These are phyloP conservation scores for Cetoscarus ocellatus DNA, from an alignment of 2,797 vertebrate species.

Conservation along the genomic window DNA sequence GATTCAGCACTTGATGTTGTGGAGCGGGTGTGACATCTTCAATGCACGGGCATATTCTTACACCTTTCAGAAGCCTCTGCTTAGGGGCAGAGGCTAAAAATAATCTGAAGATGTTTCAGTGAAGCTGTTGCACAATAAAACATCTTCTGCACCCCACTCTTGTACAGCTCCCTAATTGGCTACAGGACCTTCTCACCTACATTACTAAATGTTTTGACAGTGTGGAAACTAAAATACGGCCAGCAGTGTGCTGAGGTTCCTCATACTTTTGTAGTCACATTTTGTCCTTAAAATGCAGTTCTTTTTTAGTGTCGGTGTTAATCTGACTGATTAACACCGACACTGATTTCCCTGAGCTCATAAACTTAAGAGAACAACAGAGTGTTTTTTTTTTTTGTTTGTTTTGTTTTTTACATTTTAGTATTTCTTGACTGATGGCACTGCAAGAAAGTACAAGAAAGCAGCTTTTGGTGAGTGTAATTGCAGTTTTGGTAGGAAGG, in stretches of 20 bases:
- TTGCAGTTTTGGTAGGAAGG: not conserved
- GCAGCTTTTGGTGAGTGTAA: slow-evolving; percentile 12
- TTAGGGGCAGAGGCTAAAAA: slow-evolving; percentile 71
- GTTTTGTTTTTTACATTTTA: no score
- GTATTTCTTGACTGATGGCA: not conserved
- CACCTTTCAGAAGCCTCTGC: slow-evolving; percentile 70
- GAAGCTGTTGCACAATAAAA: slow-evolving; percentile 66
- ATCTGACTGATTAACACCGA: not conserved
- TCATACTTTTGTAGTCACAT: not conserved
- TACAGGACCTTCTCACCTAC: slow-evolving; percentile 71
- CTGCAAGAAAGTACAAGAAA: not conserved
- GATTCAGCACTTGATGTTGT: slow-evolving; percentile 66
- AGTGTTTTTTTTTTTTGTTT: no score
- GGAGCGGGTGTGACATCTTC: slow-evolving; percentile 71
- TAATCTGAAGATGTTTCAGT: slow-evolving; percentile 64
- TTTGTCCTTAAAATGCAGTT: not conserved
- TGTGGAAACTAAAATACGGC: slow-evolving; percentile 48
- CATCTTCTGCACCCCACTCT: slow-evolving; percentile 50
- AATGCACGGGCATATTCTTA: slow-evolving; percentile 69
- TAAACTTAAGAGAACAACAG: no score
- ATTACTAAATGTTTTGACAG: slow-evolving; percentile 74
- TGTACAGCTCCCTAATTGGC: slow-evolving; percentile 75
- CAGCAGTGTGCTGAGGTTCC: slow-evolving; percentile 26
- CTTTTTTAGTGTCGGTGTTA: not conserved
- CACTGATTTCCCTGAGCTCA: no score